Percentiles rank a stretch among this genome's conserved stretches.
phyloP scores from a whole-genome alignment of 2,797 vertebrate genomes.

The Acrossocheilus fasciatus region DNA sequence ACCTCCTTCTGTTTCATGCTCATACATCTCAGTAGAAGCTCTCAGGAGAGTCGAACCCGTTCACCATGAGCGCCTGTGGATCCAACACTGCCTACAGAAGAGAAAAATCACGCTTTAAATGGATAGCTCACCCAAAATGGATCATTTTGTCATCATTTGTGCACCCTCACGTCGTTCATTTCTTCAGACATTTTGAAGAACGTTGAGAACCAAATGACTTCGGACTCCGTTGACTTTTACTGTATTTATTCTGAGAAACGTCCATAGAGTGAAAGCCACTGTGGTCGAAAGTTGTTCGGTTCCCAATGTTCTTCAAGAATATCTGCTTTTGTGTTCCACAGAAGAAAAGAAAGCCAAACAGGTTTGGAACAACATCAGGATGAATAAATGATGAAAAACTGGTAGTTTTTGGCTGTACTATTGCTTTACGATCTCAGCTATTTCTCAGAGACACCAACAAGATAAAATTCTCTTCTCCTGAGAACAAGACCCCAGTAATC shows the following conservation, averaged over 20 bases:
- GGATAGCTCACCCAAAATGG: not conserved
- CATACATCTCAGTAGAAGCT: not conserved
- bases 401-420: not conserved
- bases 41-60: conserved; percentile 2
- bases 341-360: not conserved
- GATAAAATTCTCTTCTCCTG: not conserved
- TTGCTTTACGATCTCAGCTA: not conserved
- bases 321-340: not conserved
- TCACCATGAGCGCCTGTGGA: not conserved
- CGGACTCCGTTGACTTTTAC: not conserved
- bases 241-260: not conserved
- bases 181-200: not conserved
- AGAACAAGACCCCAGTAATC: not conserved
- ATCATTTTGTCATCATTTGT: not conserved
- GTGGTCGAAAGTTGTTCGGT: not conserved
- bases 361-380: not conserved
- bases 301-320: not conserved
- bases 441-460: not conserved
- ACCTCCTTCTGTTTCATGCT: not conserved
- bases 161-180: not conserved
- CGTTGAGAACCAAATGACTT: not conserved
- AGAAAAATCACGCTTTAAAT: not conserved
- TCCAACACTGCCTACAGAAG: not conserved
- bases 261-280: not conserved
- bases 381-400: not conserved